Base-by-base conservation (phyloP, 2,113 vertebrate genomes). In the Columba janthina region DNA sequence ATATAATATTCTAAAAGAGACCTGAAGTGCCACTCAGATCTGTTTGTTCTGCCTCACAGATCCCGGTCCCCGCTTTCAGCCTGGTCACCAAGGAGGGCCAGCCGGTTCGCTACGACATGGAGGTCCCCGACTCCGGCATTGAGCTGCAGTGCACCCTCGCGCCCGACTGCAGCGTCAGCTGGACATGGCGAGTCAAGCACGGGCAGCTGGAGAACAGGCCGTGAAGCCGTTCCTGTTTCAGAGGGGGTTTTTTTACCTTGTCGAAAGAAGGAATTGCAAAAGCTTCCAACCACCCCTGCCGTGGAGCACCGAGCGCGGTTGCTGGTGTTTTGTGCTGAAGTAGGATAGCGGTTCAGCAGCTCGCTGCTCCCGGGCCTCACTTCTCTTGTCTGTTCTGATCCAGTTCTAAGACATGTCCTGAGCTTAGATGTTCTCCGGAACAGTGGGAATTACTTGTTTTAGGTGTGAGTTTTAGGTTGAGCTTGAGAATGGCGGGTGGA, bases 161-260 rank as follows among this genome's bases (percentile, higher is more conserved):
- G 64, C 99, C 99, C 1, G 99, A 99, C 79, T 98, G 98, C 97
- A 98, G 98, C 80, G 91, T 97, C 15, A 76, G 96, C 93, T 99
- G 99, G 99, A 98, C 85, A 12, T 99, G 99, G 99, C 98, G 99
- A 38, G 98, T 99, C 98, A 98, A 98, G 77, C 98, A 99, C 0
- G 99, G 99, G 4, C 96, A 96, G 12, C 98, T 99, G 96, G 99
- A 99, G 97, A 98, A 96, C 89, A 96, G 97, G 84, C 95, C 97
- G 1, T 98, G 92, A 97, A 29, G 44, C 62, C 7, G 2, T 26
- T 81, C 73, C 88, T 67, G 56, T 19, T 16, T 0, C 18, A 69
- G 82, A 95, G 90, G 82, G 94, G 90, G 67, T 48, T 70, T 19
- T 51, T 93, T 64, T 26, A 90, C 88, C 90, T 94, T 7, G 69